Conservation (phyloP, 2,797 vertebrate species). For the Epinephelus malabaricus region DNA sequence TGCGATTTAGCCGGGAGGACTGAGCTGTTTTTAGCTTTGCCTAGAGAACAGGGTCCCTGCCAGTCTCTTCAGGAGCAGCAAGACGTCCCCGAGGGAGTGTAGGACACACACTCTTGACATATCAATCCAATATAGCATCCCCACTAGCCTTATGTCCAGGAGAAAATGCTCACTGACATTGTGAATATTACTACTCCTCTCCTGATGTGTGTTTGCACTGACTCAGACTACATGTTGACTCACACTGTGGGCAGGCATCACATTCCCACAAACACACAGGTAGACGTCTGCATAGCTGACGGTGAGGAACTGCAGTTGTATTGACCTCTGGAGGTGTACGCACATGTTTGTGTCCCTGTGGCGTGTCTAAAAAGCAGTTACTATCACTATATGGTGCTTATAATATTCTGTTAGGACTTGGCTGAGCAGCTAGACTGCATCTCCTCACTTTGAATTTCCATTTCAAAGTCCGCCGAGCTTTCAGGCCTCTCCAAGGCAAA, state of each 20-base stretch:
- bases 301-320: slow-evolving; percentile 12
- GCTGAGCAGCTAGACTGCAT: slow-evolving; percentile 3
- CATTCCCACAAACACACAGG: slow-evolving; percentile 31
- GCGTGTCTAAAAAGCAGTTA: slow-evolving; percentile 3
- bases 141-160: not conserved
- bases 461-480: slow-evolving; percentile 58
- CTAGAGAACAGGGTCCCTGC: slow-evolving; percentile 51
- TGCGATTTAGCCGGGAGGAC: slow-evolving; percentile 47
- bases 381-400: slow-evolving; percentile 1
- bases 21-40: slow-evolving; percentile 71
- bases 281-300: slow-evolving; percentile 10
- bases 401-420: slow-evolving; percentile 18
- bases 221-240: slow-evolving; percentile 29
- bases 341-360: not conserved
- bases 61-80: slow-evolving; percentile 45
- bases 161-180: slow-evolving; percentile 19
- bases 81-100: slow-evolving; percentile 22
- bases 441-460: slow-evolving; percentile 54
- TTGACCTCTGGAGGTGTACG: slow-evolving; percentile 26
- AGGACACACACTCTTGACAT: slow-evolving; percentile 9
- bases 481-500: slow-evolving; percentile 29
- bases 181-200: slow-evolving; percentile 18
- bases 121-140: slow-evolving; percentile 10
- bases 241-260: slow-evolving; percentile 18
- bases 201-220: slow-evolving; percentile 21